These are phyloP conservation scores for Artibeus jamaicensis DNA, from an alignment of 2,797 vertebrate genomes.

Conservation along the genomic window DNA sequence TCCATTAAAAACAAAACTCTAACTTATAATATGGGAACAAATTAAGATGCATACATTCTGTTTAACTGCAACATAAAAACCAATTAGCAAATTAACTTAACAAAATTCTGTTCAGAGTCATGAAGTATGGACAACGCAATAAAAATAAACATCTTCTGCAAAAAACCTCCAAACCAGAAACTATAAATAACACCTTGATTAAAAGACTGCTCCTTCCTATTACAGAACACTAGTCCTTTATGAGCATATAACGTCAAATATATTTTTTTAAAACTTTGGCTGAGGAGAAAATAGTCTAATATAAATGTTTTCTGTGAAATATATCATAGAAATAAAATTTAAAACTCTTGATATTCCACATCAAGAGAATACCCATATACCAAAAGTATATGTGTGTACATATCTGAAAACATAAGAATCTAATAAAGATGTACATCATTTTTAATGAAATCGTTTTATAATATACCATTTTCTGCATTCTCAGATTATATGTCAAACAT, in stretches of 20 bases:
- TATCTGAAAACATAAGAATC: background rate
- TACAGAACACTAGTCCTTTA: background rate
- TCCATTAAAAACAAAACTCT: slow-evolving; percentile 38
- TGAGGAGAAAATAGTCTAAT: slow-evolving; percentile 39
- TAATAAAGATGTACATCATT: background rate
- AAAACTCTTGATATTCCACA: slow-evolving; percentile 16
- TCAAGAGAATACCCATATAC: slow-evolving; percentile 5
- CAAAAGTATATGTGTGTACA: background rate
- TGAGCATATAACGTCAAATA: slow-evolving; percentile 17
- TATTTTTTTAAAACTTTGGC: background rate
- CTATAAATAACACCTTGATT: background rate
- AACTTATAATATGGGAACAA: slow-evolving; percentile 34
- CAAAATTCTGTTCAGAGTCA: slow-evolving; percentile 40
- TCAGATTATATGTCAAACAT: background rate
- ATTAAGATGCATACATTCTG: background rate
- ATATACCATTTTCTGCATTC: background rate
- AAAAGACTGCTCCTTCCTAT: slow-evolving; percentile 36
- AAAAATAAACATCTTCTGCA: slow-evolving; percentile 33
- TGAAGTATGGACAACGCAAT: background rate
- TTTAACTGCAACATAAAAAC: slow-evolving; percentile 34
- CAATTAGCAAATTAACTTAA: slow-evolving; percentile 37
- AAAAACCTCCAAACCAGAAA: background rate
- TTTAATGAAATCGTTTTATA: slow-evolving; percentile 53
- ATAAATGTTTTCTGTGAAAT: background rate
- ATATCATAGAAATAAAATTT: slow-evolving; percentile 24